phyloP scores from a whole-genome alignment of 2,113 vertebrate genomes.

The Sinocyclocheilus anshuiensis region DNA sequence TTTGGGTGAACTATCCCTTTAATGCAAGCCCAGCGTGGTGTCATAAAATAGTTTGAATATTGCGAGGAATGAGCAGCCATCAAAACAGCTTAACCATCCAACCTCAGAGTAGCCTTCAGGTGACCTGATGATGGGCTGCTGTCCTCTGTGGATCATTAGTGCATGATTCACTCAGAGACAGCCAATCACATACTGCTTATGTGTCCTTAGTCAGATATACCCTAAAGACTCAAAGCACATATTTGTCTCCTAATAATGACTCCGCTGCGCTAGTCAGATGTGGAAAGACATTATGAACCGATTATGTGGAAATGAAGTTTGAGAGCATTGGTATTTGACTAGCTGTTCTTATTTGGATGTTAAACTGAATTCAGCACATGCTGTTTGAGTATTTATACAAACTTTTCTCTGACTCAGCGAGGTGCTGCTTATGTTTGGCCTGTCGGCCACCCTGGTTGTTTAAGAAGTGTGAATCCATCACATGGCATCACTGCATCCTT shows the following conservation, averaged over 20 bases:
- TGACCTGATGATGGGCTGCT: slow-evolving; percentile 12
- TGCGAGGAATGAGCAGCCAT: background rate
- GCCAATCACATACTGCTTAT: background rate
- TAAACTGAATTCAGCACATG: background rate
- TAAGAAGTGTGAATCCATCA: slow-evolving; percentile 28
- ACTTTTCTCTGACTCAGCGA: background rate
- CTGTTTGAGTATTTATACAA: background rate
- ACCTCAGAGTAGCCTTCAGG: background rate
- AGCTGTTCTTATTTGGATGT: slow-evolving; percentile 14
- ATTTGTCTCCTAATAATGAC: background rate
- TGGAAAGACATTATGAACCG: slow-evolving; percentile 16
- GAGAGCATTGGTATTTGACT: slow-evolving; percentile 17
- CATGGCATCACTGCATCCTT: slow-evolving; percentile 30
- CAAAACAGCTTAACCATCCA: background rate
- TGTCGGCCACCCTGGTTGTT: background rate
- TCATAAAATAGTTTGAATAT: background rate
- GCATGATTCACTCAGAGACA: slow-evolving; percentile 28
- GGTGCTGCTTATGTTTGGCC: slow-evolving; percentile 20
- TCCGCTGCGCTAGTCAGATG: slow-evolving; percentile 10
- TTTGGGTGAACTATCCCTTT: background rate
- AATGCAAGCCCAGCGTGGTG: background rate
- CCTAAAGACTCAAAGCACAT: background rate
- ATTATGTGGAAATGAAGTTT: slow-evolving; percentile 5
- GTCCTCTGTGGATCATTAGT: slow-evolving; percentile 3
- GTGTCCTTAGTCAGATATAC: slow-evolving; percentile 22